phyloP scores from a whole-genome alignment of 2,888 invertebrate species.

The Cheilosia urbana region DNA sequence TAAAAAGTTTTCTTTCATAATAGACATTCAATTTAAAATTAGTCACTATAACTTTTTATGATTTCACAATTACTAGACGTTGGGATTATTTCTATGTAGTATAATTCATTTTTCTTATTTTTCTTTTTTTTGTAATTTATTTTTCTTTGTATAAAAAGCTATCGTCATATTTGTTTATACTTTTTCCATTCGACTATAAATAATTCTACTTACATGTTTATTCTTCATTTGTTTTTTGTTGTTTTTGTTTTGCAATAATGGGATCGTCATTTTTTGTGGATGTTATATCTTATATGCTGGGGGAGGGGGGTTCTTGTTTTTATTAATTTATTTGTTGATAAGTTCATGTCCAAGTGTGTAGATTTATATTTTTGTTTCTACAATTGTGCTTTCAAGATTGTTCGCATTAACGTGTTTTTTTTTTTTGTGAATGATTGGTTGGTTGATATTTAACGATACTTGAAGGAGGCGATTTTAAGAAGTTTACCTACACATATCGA shows the following conservation, averaged over 20 bases:
- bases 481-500: background rate
- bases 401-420: constrained; percentile 23
- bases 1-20: constrained; percentile 46
- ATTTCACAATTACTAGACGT: constrained; percentile 75
- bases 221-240: background rate
- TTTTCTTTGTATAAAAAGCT: constrained; percentile 74
- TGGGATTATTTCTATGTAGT: constrained; percentile 75
- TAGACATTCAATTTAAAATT: constrained; percentile 66
- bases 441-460: constrained; percentile 5
- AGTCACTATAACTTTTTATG: constrained; percentile 62
- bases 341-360: constrained; percentile 16
- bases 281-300: background rate
- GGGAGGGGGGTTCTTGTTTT: constrained; percentile 4
- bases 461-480: constrained; percentile 1
- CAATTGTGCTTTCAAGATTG: constrained; percentile 43
- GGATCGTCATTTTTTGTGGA: constrained; percentile 27
- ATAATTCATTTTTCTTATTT: constrained; percentile 48
- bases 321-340: constrained; percentile 24
- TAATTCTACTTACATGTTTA: constrained; percentile 33
- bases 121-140: constrained; percentile 39
- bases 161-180: constrained; percentile 42
- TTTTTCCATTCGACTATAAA: constrained; percentile 54
- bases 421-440: constrained; percentile 32
- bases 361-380: constrained; percentile 8
- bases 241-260: constrained; percentile 10